These are phyloP conservation scores for Amphilophus citrinellus DNA, from an alignment of 2,113 vertebrate species.

Conservation along the genomic window DNA sequence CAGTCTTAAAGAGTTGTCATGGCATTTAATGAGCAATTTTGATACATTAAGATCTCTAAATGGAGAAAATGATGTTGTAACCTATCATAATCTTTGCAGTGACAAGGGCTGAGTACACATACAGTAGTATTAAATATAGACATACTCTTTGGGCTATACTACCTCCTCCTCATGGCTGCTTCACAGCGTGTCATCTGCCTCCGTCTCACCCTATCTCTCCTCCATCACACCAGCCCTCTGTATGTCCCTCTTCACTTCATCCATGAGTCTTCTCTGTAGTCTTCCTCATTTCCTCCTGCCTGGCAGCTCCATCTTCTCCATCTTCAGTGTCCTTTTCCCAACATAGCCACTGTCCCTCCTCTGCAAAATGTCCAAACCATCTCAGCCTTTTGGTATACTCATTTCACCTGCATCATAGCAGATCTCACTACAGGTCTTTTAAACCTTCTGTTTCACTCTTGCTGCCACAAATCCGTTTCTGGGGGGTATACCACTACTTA, in stretches of 20 bases:
- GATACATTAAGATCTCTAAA: no score
- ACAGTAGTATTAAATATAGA: not conserved
- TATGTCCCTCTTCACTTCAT: no score
- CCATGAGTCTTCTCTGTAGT: not conserved
- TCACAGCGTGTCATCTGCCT: not conserved
- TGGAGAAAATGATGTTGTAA: not conserved
- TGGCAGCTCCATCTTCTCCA: not conserved
- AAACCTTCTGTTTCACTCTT: not conserved
- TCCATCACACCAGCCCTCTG: no score
- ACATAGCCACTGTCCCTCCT: not conserved
- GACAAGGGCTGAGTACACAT: not conserved
- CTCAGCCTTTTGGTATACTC: not conserved
- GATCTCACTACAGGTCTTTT: not conserved
- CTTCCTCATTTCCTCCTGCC: not conserved
- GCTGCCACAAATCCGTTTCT: not conserved
- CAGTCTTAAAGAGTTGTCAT: no score
- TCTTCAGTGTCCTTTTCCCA: not conserved
- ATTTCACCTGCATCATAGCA: not conserved
- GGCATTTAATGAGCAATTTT: not conserved
- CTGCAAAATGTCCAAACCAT: not conserved
- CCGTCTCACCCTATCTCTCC: not conserved
- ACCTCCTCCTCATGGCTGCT: no score
- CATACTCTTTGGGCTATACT: no score
- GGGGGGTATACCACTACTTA: not conserved
- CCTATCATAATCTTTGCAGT: no score